Evolutionary conservation across 2,113 vertebrate species (phyloP).

Genomic region (Psilopsiagon aymara): DNA sequence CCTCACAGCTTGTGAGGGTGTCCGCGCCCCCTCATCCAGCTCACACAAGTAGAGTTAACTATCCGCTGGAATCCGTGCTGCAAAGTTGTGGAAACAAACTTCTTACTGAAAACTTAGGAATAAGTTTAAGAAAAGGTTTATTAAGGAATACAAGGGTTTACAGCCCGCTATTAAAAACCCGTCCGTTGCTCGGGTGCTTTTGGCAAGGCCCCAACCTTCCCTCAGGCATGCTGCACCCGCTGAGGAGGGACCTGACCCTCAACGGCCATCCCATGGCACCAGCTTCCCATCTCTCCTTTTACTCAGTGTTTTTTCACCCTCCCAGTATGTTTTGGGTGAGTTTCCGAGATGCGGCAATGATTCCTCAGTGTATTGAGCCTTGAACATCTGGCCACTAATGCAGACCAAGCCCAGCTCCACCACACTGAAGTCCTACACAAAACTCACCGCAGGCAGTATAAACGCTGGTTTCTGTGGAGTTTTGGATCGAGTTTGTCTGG

Average conservation of each 20-base stretch:
- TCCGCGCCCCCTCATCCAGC: rapidly evolving
- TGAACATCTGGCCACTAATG: background rate
- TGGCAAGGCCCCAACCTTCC: background rate
- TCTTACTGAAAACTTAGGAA: background rate
- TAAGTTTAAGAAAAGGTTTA: background rate
- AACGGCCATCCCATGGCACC: rapidly evolving
- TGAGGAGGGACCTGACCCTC: rapidly evolving
- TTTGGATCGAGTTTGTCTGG: background rate
- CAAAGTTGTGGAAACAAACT: background rate
- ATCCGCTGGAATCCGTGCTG: rapidly evolving
- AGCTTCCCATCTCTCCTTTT: rapidly evolving
- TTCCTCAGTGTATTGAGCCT: rapidly evolving
- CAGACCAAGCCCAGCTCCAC: background rate
- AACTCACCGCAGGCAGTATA: background rate
- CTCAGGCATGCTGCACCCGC: rapidly evolving
- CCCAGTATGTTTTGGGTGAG: rapidly evolving
- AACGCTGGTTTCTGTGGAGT: background rate
- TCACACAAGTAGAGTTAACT: rapidly evolving
- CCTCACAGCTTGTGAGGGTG: background rate
- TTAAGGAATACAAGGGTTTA: rapidly evolving
- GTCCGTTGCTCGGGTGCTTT: rapidly evolving
- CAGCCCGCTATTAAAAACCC: background rate
- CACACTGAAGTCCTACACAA: rapidly evolving
- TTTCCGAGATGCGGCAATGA: rapidly evolving
- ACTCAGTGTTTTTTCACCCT: background rate